These are phyloP conservation scores for Seira sanloemensis DNA, from an alignment of 2,888 invertebrate genomes.

Conservation along the genomic window DNA sequence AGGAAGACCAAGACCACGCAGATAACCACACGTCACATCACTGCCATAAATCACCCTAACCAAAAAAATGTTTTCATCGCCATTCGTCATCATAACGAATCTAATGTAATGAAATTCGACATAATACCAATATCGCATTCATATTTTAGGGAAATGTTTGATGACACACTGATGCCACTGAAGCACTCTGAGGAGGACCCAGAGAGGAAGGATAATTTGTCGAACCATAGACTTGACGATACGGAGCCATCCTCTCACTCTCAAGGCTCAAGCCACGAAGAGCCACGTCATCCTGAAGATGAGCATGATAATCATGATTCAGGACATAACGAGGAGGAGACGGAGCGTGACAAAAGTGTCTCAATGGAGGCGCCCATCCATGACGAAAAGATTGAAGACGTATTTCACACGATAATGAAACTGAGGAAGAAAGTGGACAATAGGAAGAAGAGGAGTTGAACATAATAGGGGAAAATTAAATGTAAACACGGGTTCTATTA, in stretches of 20 bases:
- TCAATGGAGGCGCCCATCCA: constrained; percentile 73
- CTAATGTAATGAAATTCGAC: background rate
- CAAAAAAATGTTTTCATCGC: background rate
- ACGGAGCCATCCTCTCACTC: background rate
- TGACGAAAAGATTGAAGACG: constrained; percentile 72
- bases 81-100: background rate
- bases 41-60: background rate
- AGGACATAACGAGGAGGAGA: constrained; percentile 34
- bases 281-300: background rate
- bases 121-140: background rate
- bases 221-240: constrained; percentile 20
- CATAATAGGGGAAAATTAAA: background rate
- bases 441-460: constrained; percentile 56
- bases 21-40: background rate
- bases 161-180: background rate
- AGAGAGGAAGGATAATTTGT: background rate
- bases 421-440: constrained; percentile 60
- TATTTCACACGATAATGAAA: constrained; percentile 71
- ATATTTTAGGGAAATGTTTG: background rate
- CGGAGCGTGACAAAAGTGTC: constrained; percentile 69
- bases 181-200: background rate
- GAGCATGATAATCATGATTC: constrained; percentile 21
- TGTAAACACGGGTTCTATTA: background rate
- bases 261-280: background rate
- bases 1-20: background rate